Evolutionary conservation across 2,797 vertebrate genomes (phyloP), one percentile per base, ranked within the genome.

Genomic region (Fundulus diaphanus): DNA sequence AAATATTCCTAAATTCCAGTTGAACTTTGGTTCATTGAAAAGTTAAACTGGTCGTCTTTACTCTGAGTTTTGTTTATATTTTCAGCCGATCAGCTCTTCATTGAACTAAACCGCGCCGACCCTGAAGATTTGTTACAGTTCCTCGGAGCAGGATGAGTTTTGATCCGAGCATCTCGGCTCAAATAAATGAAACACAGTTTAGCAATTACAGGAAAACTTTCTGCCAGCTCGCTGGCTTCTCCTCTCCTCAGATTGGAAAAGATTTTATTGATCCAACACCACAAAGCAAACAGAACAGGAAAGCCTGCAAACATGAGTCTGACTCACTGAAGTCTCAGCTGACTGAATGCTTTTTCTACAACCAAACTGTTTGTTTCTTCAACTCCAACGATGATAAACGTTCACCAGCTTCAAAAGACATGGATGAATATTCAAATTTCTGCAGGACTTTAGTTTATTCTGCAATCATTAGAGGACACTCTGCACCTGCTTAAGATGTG

Each of bases 251-350:
- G 16, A 70, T 48, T 12, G 40, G 33, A 56, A 18, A 40, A 44
- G 59, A 74, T 15, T 68, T 54, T 66, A 75, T 75, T 71, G 68
- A 75, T 59, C 1, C 7, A 74, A 74, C 46, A 72, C 1, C 42
- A 63, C 52, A 65, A 49, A 37, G 78, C 31, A 74, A 81, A 85
- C 69, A 77, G 52, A 51, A 37, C 63, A 68, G 18, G 35, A 40
- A 35, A 74, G 22, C 67, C 73, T 61, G 75, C 54, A 11, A 78
- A 80, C 76, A 84, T 74, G 57, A 33, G 71, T 63, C 66, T 18
- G 51, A 70, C 71, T 71, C 57, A 33, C 35, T 59, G 16, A 76
- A 33, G 63, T 31, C 42, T 76, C 66, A 13, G 48, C 69, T 65
- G 40, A 57, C 68, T 15, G 2, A 37, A 4, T 37, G 35, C 61